Conservation (phyloP, 2,888 invertebrate genomes). For the Lysandra coridon region DNA sequence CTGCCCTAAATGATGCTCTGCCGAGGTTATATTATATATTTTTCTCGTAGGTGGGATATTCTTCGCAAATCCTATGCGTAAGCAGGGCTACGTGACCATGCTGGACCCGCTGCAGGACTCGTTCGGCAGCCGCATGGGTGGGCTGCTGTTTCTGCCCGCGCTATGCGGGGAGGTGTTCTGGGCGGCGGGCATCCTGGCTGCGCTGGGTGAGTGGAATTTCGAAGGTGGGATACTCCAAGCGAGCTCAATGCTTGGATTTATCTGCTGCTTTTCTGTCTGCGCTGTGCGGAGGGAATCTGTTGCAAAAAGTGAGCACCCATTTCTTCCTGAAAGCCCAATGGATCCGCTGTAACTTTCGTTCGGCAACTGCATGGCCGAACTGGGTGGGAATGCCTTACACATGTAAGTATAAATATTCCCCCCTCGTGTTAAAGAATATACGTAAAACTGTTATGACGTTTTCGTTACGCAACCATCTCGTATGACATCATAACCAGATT, state of each 20-base stretch:
- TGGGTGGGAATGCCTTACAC: no score
- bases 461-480: background rate
- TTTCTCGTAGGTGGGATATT: slow-evolving; percentile 91
- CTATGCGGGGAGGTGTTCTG: slow-evolving; percentile 99
- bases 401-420: no score
- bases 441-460: no score
- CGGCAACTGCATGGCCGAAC: no score
- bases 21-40: background rate
- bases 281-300: no score
- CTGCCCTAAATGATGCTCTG: no score
- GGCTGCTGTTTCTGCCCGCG: slow-evolving; percentile 96
- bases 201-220: slow-evolving; percentile 84
- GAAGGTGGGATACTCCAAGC: slow-evolving; percentile 96
- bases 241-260: no score
- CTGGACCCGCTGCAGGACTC: slow-evolving; percentile 98
- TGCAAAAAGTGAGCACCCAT: no score
- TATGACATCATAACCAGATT: background rate
- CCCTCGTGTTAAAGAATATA: no score
- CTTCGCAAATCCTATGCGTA: slow-evolving; percentile 98
- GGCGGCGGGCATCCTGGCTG: slow-evolving; percentile 98
- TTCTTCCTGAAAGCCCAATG: no score
- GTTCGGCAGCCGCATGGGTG: slow-evolving; percentile 98
- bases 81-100: slow-evolving; percentile 99
- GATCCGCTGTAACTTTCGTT: no score
- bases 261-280: slow-evolving; percentile 56